Conservation (phyloP, 2,888 invertebrate genomes). For the Aelia acuminata region DNA sequence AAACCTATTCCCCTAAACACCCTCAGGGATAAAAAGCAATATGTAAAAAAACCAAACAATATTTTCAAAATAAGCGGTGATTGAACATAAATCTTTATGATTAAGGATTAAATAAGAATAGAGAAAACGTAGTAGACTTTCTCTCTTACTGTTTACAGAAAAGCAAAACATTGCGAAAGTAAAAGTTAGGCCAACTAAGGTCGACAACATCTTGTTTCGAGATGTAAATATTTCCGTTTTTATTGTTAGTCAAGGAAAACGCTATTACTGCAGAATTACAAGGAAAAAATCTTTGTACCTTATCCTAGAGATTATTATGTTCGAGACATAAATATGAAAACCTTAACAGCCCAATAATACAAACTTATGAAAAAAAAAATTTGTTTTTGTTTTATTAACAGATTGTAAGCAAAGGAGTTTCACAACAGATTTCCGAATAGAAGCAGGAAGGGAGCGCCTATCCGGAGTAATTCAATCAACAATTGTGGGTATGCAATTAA, state of each 20-base stretch:
- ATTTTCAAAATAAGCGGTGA: neutral
- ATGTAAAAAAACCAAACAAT: neutral
- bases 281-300: too few species aligned
- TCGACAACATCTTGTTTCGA: neutral
- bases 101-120: neutral
- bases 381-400: neutral
- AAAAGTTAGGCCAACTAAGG: neutral
- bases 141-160: neutral
- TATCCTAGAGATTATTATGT: too few species aligned
- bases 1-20: neutral
- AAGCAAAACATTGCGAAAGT: neutral
- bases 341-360: too few species aligned
- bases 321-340: too few species aligned
- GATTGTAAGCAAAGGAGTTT: neutral
- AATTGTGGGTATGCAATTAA: neutral
- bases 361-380: too few species aligned
- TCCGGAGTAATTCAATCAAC: neutral
- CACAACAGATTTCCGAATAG: neutral
- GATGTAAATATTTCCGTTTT: neutral
- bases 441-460: neutral
- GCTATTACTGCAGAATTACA: too few species aligned
- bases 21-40: neutral
- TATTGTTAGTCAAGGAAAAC: too few species aligned
- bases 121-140: neutral
- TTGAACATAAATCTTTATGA: neutral